phyloP scores from a whole-genome alignment of 2,113 vertebrate species.

The Eudyptes chrysolophus region DNA sequence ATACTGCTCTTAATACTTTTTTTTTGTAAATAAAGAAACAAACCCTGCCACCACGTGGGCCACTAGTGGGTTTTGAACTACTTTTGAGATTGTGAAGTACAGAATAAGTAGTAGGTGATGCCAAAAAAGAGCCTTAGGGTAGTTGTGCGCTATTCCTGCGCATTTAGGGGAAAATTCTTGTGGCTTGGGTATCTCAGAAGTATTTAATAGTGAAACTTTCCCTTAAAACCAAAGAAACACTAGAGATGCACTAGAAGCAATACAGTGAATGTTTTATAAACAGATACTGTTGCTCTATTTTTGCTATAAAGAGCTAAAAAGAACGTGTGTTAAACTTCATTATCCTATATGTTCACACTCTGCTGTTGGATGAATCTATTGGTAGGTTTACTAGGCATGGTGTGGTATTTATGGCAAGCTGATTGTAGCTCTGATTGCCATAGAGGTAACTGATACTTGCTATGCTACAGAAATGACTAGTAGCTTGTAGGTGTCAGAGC shows the following conservation, averaged over 20 bases:
- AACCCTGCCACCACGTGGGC: background rate
- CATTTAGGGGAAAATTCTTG: background rate
- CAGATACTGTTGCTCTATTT: background rate
- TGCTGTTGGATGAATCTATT: background rate
- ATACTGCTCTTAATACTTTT: background rate
- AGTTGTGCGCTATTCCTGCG: background rate
- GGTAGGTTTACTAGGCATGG: background rate
- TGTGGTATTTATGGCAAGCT: background rate
- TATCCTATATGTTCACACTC: background rate
- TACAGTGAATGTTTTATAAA: background rate
- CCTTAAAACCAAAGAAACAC: background rate
- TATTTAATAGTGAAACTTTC: background rate
- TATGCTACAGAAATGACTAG: background rate
- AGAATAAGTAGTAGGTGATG: background rate
- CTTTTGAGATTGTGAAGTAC: background rate
- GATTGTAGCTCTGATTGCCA: background rate
- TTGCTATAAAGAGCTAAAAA: background rate
- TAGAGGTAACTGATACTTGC: background rate
- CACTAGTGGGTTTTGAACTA: background rate
- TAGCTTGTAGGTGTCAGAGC: background rate
- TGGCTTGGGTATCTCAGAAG: background rate
- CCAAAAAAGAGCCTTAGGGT: background rate
- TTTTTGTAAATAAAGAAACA: background rate
- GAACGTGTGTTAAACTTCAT: background rate
- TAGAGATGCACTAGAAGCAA: background rate